Conservation (phyloP, 2,888 invertebrate genomes). For the Drosophila acutilabella region DNA sequence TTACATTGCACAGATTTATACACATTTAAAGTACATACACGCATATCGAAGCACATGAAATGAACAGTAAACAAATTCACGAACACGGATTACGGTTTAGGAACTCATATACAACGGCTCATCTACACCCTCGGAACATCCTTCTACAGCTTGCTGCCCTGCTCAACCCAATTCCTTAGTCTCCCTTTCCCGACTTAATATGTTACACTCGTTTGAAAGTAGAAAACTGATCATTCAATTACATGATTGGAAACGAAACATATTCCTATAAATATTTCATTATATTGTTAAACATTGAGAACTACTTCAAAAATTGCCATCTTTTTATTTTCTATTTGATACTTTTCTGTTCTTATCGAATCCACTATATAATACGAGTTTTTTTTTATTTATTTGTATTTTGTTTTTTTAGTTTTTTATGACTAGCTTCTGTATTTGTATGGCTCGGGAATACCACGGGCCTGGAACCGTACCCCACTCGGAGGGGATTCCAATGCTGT, state of each 20-base stretch:
- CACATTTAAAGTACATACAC: conserved; percentile 75
- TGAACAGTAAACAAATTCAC: conserved; percentile 79
- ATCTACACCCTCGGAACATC: conserved; percentile 19
- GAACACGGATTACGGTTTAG: conserved; percentile 79
- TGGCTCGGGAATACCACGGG: conserved; percentile 67
- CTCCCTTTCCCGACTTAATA: conserved; percentile 22
- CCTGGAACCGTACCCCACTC: conserved; percentile 16
- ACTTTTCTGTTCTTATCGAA: conserved; percentile 15
- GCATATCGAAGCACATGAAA: conserved; percentile 78
- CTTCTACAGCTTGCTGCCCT: neutral
- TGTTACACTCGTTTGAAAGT: conserved; percentile 35
- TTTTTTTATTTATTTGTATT: conserved; percentile 8
- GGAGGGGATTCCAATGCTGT: conserved; percentile 13
- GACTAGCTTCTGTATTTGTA: conserved; percentile 50
- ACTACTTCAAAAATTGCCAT: conserved; percentile 42
- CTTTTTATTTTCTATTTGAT: conserved; percentile 24
- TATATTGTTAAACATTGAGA: conserved; percentile 46
- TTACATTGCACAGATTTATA: conserved; percentile 77
- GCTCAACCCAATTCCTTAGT: neutral
- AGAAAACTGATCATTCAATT: neutral
- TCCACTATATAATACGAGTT: conserved; percentile 30
- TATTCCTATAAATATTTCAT: neutral
- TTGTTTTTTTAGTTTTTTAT: conserved; percentile 24
- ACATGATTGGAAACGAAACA: neutral
- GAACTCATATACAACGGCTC: conserved; percentile 79